phyloP scores from a whole-genome alignment of 2,888 invertebrate species.

The Tetragnatha montana region DNA sequence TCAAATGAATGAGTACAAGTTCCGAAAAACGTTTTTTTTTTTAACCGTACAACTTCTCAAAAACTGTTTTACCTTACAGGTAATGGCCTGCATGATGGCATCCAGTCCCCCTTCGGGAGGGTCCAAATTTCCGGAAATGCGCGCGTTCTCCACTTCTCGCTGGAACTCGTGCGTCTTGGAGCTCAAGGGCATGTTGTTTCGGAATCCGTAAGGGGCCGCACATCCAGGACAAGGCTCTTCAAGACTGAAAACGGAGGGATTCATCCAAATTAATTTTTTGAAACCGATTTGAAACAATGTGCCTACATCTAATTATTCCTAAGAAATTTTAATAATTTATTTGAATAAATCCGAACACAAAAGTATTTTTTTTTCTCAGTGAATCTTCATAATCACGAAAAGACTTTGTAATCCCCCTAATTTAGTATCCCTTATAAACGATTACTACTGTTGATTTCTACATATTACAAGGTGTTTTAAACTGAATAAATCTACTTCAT shows the following conservation, averaged over 20 bases:
- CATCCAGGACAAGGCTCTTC: constrained; percentile 86
- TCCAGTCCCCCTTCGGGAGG: constrained; percentile 99
- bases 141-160: constrained; percentile 72
- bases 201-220: constrained; percentile 96
- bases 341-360: neutral
- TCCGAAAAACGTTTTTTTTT: too few relatives aligned
- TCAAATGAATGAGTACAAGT: too few relatives aligned
- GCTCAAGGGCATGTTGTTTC: constrained; percentile 93
- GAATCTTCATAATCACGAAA: too few relatives aligned
- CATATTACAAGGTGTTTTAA: neutral
- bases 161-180: constrained; percentile 88
- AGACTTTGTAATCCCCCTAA: too few relatives aligned
- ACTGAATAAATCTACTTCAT: neutral
- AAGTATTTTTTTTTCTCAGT: neutral
- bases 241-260: constrained; percentile 76
- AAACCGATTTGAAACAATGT: too few relatives aligned
- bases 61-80: constrained; percentile 77
- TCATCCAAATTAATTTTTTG: neutral
- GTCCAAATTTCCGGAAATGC: constrained; percentile 80
- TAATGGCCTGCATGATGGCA: constrained; percentile 99
- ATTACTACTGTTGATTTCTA: neutral
- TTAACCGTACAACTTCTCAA: too few relatives aligned
- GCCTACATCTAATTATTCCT: too few relatives aligned
- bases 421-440: too few relatives aligned
- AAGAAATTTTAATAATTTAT: neutral